Evolutionary conservation across 2,113 vertebrate species (phyloP), one percentile per base, ranked within the genome.

Genomic region (Mesembrinibis cayennensis): DNA sequence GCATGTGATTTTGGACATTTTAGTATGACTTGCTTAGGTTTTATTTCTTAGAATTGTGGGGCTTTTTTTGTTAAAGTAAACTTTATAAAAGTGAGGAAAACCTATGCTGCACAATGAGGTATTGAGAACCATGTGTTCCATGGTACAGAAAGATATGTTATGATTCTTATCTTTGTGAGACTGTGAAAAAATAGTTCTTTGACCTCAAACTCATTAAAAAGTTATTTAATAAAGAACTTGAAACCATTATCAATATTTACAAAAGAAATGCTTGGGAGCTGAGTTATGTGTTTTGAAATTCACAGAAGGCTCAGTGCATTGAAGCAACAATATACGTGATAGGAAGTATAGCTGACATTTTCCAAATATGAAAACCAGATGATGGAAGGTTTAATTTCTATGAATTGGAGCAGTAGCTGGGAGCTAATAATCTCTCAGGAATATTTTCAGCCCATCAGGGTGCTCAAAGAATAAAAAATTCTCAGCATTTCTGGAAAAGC

Each of bases 181-280:
- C 94, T 94, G 94, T 97, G 96, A 97, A 97, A 98, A 98, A 98
- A 97, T 96, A 96, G 91, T 91, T 87, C 93, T 97, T 98, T 97
- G 97, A 97, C 96, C 97, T 97, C 94, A 95, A 96, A 94, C 96
- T 97, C 97, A 98, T 98, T 97, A 98, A 97, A 97, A 98, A 97
- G 97, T 98, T 98, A 98, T 98, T 98, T 97, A 97, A 97, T 97
- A 98, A 98, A 98, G 97, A 98, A 98, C 97, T 97, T 97, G 97
- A 98, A 97, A 98, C 97, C 97, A 98, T 97, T 97, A 96, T 97
- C 97, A 98, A 98, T 98, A 98, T 98, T 98, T 98, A 97, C 97
- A 97, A 96, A 98, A 98, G 97, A 93, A 97, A 98, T 96, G 96
- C 95, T 97, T 97, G 79, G 97, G 96, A 97, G 97, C 93, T 97